Conservation (phyloP, 1,140 invertebrate genomes). For the Ephestia elutella region DNA sequence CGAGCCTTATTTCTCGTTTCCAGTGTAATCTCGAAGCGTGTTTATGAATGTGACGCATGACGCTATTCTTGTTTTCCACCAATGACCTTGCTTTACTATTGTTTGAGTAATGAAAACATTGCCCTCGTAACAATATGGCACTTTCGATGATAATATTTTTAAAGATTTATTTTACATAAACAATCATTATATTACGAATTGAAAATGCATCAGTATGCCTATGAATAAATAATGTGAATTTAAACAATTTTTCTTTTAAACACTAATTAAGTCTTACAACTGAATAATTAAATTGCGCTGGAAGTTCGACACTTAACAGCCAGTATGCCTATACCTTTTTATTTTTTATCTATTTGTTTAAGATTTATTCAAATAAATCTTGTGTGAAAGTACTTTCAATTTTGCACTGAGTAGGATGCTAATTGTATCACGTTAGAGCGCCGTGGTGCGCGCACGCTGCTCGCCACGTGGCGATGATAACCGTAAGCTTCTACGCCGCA, state of each 20-base stretch:
- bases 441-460: conserved; percentile 29
- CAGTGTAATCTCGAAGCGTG: conserved; percentile 3
- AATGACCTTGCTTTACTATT: conserved; percentile 2
- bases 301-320: too few relatives aligned
- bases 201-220: too few relatives aligned
- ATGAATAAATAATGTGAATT: too few relatives aligned
- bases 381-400: background rate
- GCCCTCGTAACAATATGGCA: background rate
- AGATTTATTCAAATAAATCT: too few relatives aligned
- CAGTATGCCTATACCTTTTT: too few relatives aligned
- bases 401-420: background rate
- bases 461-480: conserved; percentile 34
- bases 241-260: too few relatives aligned
- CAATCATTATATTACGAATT: too few relatives aligned
- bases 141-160: background rate
- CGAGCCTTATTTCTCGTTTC: background rate
- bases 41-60: conserved; percentile 3
- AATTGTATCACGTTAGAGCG: conserved; percentile 25
- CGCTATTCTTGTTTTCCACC: conserved; percentile 4
- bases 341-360: too few relatives aligned
- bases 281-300: too few relatives aligned
- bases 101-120: conserved; percentile 1
- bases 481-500: conserved; percentile 29
- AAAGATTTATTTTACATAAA: background rate
- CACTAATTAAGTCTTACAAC: too few relatives aligned